Evolutionary conservation across 2,113 vertebrate species (phyloP).

Genomic region (Picathartes gymnocephalus): DNA sequence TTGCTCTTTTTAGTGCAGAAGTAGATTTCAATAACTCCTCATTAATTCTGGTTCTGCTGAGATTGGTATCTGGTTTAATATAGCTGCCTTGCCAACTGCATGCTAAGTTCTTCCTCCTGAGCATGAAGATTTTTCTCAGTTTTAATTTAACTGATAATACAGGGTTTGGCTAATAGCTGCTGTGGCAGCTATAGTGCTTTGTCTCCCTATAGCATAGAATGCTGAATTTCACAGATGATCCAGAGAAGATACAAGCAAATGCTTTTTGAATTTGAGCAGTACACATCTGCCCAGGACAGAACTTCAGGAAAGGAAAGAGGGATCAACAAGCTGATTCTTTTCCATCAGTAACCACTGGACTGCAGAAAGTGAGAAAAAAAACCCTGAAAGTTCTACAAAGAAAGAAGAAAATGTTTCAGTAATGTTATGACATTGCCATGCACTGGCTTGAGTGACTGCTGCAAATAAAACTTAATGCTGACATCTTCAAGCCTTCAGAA

Average conservation of each 20-base stretch:
- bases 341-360: neutral
- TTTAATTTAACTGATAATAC: neutral
- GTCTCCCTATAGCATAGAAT: neutral
- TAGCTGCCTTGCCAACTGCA: neutral
- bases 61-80: conserved; percentile 41
- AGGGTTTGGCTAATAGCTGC: neutral
- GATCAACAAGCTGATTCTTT: neutral
- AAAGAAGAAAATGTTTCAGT: neutral
- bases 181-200: neutral
- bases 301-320: neutral
- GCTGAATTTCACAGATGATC: neutral
- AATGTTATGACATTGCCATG: neutral
- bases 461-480: neutral
- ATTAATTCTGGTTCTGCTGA: conserved; percentile 44
- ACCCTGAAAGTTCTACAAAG: neutral
- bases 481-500: neutral
- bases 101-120: conserved; percentile 19
- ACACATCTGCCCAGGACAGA: neutral
- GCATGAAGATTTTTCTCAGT: neutral
- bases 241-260: neutral
- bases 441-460: neutral
- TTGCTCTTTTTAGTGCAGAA: neutral
- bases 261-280: neutral
- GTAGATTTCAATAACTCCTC: conserved; percentile 34
- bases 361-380: neutral